These are phyloP conservation scores for Geophilus truncorum DNA, from an alignment of 2,888 invertebrate genomes.

Conservation along the genomic window DNA sequence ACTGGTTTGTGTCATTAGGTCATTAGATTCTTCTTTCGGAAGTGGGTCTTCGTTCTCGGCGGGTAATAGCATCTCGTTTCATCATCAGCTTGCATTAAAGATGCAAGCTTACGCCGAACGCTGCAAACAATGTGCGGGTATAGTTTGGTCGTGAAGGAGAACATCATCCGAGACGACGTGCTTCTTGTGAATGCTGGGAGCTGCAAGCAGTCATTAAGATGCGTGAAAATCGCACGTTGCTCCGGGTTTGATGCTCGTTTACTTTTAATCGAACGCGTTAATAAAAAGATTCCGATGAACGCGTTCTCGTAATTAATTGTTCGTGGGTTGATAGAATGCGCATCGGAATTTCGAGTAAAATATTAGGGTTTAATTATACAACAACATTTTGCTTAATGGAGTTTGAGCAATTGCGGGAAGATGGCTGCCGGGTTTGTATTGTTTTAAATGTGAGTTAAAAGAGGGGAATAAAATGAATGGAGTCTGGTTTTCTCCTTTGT, in stretches of 20 bases:
- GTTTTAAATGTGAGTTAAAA: background rate
- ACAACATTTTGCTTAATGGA: too few relatives aligned
- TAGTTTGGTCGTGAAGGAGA: background rate
- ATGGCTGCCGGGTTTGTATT: background rate
- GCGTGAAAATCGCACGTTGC: background rate
- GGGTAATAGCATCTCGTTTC: background rate
- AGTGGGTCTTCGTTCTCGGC: too few relatives aligned
- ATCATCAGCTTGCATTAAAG: background rate
- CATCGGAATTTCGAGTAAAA: background rate
- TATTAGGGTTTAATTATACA: background rate
- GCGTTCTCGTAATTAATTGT: background rate
- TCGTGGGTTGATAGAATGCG: background rate
- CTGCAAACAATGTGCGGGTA: background rate
- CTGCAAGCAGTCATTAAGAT: background rate
- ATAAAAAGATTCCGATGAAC: background rate
- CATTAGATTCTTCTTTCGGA: too few relatives aligned
- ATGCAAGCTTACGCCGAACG: background rate
- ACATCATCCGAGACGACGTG: background rate
- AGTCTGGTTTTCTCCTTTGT: background rate
- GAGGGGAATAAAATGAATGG: background rate
- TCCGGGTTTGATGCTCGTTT: background rate
- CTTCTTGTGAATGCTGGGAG: background rate
- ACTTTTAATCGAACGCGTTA: background rate
- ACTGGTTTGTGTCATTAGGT: background rate
- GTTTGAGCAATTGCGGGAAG: too few relatives aligned